Conservation (phyloP, 2,888 invertebrate species). For the Rhodophaea formosa region DNA sequence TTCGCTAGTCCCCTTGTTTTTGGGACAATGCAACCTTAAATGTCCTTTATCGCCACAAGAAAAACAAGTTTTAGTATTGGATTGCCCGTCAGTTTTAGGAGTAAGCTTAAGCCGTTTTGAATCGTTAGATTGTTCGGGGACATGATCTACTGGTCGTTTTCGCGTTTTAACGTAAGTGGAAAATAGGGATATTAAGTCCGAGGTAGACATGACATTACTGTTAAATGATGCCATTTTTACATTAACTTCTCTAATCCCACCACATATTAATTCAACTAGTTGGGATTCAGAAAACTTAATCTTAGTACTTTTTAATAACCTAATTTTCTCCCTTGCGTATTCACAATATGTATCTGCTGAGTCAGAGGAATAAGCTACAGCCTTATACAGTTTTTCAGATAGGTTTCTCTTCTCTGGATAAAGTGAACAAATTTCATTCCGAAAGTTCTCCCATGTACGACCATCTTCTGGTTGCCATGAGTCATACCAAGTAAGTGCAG, state of each 20-base stretch:
- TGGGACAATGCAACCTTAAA: not conserved
- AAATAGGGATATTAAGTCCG: constrained; percentile 31
- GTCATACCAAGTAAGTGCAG: constrained; percentile 27
- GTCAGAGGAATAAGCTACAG: constrained; percentile 25
- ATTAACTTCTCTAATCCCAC: constrained; percentile 26
- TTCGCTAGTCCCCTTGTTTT: not conserved
- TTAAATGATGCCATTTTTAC: constrained; percentile 33
- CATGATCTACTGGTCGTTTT: constrained; percentile 37
- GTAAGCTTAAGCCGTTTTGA: not conserved
- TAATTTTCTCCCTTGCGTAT: constrained; percentile 28
- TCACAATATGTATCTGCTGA: constrained; percentile 23
- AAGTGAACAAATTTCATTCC: not conserved
- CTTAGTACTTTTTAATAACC: constrained; percentile 25
- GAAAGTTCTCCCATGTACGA: constrained; percentile 26
- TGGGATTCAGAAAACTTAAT: constrained; percentile 24
- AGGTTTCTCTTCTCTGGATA: constrained; percentile 25
- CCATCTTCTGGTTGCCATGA: constrained; percentile 26
- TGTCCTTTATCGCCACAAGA: not conserved
- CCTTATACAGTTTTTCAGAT: constrained; percentile 24
- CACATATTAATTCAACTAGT: constrained; percentile 26
- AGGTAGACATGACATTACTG: constrained; percentile 26
- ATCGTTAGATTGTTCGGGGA: not conserved
- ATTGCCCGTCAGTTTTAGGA: not conserved
- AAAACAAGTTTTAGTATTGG: too few relatives aligned
- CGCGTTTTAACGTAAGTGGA: constrained; percentile 28